phyloP scores from a whole-genome alignment of 1,140 invertebrate genomes.

The Brachionus calyciflorus region DNA sequence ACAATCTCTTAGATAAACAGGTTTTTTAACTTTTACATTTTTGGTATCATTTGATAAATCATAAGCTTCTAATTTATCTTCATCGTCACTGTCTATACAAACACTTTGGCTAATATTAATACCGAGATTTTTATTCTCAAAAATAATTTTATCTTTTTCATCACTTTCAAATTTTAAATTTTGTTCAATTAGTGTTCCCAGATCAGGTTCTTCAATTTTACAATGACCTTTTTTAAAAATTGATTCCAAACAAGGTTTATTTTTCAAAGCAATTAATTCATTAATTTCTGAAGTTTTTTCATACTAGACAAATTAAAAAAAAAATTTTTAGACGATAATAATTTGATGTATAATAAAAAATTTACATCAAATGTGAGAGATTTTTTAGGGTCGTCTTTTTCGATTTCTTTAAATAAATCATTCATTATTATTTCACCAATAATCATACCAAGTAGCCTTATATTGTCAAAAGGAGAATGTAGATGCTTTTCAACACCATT shows the following conservation, averaged over 20 bases:
- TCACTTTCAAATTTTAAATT: background rate
- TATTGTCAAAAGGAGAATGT: constrained; percentile 12
- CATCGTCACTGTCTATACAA: background rate
- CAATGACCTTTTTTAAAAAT: background rate
- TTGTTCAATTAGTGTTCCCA: background rate
- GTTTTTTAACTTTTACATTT: background rate
- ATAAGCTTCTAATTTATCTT: constrained; percentile 1
- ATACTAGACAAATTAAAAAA: background rate
- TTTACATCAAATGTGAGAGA: constrained; percentile 31
- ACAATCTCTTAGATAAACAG: constrained; percentile 27
- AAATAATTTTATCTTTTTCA: constrained; percentile 15
- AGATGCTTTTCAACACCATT: constrained; percentile 32
- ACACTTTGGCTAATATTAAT: constrained; percentile 15
- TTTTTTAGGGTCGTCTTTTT: background rate
- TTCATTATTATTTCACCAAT: constrained; percentile 30
- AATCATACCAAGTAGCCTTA: background rate
- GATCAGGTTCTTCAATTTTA: background rate
- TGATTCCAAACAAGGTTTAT: background rate
- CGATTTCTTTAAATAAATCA: background rate
- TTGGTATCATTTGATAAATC: constrained; percentile 18
- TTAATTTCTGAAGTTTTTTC: background rate
- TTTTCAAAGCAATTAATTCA: background rate
- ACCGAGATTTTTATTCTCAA: constrained; percentile 19
- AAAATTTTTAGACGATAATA: background rate
- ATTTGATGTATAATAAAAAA: background rate